These are phyloP conservation scores for Apogon hyalosoma DNA, from an alignment of 2,797 vertebrate genomes.

Conservation along the genomic window DNA sequence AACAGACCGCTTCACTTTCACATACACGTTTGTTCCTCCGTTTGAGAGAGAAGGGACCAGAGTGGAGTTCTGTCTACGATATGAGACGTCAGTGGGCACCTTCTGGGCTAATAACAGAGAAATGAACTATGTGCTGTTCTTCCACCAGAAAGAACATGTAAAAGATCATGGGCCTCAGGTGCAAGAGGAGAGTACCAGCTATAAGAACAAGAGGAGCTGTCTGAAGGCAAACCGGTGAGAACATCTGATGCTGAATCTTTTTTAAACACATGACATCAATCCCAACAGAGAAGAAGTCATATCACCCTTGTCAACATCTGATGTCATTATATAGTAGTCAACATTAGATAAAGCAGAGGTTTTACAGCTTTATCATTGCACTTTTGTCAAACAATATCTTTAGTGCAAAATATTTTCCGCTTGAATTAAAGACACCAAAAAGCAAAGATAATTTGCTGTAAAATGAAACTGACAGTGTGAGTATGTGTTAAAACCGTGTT, in stretches of 20 bases:
- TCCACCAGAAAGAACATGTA: constrained; percentile 84
- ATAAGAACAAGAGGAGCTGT: constrained; percentile 91
- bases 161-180: constrained; percentile 66
- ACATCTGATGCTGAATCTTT: constrained; percentile 28
- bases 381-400: neutral
- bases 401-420: no score
- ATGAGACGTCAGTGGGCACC: constrained; percentile 88
- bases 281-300: neutral
- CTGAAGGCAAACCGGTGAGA: constrained; percentile 92
- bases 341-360: neutral
- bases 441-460: neutral
- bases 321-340: neutral
- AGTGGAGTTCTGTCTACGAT: constrained; percentile 95
- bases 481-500: constrained; percentile 8
- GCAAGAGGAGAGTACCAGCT: constrained; percentile 66
- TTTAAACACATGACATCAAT: constrained; percentile 26
- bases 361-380: neutral
- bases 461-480: neutral
- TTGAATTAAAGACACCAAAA: constrained; percentile 6
- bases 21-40: constrained; percentile 88
- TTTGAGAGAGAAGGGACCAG: constrained; percentile 86
- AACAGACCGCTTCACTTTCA: constrained; percentile 93
- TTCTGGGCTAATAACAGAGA: constrained; percentile 95
- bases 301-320: constrained; percentile 3
- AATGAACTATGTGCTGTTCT: constrained; percentile 91